phyloP scores from a whole-genome alignment of 2,797 vertebrate species.

The Atherinosoma microstoma region DNA sequence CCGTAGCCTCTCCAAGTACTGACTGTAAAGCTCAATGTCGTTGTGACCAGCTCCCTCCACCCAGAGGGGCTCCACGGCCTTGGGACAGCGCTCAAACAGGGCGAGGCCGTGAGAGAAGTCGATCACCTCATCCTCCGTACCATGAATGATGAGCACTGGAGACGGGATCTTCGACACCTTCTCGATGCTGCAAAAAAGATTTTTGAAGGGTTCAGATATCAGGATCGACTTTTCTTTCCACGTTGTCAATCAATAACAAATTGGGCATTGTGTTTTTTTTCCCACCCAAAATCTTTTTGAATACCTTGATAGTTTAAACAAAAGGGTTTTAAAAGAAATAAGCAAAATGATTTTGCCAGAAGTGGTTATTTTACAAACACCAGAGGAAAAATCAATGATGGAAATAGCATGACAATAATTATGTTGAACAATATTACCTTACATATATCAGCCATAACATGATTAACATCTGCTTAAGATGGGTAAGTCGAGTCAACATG shows the following conservation, averaged over 20 bases:
- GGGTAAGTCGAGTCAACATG: no score
- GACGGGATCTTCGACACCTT: constrained; percentile 98
- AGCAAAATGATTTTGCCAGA: no score
- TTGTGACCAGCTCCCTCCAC: constrained; percentile 98
- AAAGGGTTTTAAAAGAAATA: no score
- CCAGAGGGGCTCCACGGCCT: constrained; percentile 98
- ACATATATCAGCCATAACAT: no score
- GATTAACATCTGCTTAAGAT: no score
- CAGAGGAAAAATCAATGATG: no score
- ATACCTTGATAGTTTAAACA: not conserved
- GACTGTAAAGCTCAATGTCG: constrained; percentile 99
- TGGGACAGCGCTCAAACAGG: constrained; percentile 96
- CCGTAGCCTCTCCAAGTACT: constrained; percentile 97
- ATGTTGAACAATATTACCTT: no score
- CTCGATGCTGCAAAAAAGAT: constrained; percentile 88
- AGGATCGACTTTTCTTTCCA: not conserved
- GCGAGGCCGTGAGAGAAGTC: constrained; percentile 98
- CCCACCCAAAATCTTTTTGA: not conserved
- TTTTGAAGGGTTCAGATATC: not conserved
- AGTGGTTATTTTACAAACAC: no score
- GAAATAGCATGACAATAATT: no score
- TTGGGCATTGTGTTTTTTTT: not conserved
- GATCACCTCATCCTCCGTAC: constrained; percentile 97
- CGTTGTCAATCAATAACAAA: not conserved
- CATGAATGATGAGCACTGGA: constrained; percentile 97